Base-by-base conservation (phyloP, 2,113 vertebrate species). In the Actinemys pallida region DNA sequence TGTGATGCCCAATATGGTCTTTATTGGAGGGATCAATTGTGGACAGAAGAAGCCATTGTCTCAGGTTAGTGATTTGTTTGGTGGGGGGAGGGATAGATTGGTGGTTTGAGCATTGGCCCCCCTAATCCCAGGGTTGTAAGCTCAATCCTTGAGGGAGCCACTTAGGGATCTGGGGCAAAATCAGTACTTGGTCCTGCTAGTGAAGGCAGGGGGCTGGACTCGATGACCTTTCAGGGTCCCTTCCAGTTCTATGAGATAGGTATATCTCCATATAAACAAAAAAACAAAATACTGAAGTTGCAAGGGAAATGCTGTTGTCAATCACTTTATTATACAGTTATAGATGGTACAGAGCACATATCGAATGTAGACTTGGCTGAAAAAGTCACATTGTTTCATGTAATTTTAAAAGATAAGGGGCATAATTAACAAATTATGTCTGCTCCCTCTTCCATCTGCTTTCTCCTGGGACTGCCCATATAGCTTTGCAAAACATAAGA, bases 1-100 rank as follows among this genome's bases (percentile, higher is more conserved):
- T 2, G 45, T 99, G 52, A 99, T 99, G 98, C 99, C 99, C 29
- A 99, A 98, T 31, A 94, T 99, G 83, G 50, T 99, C 42, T 97
- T 98, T 39, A 98, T 98, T 3, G 99, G 99, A 69, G 99, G 99
- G 56, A 98, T 98, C 84, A 97, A 87, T 89, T 98, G 98, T 2
- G 93, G 54, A n/a, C 78, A 72, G 92, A 91, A 24, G n/a, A 96
- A 93, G 31, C n/a, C 6, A 0, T 65, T 98, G 52, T 4, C 89
- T 82, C 95, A 97, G 97, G 98, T 98, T 14, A 98, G 98, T 50
- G 98, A 79, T 47, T 52, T 56, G 96, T 76, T 98, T 98, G 75
- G 76, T 50, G 57, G 9, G 45, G 45, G 45, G 45, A 47, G 45
- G 45, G 45, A 47, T 47, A 47, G 45, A 8, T 47, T 47, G 45